Conservation (phyloP, 2,113 vertebrate genomes). For the Alethe diademata region DNA sequence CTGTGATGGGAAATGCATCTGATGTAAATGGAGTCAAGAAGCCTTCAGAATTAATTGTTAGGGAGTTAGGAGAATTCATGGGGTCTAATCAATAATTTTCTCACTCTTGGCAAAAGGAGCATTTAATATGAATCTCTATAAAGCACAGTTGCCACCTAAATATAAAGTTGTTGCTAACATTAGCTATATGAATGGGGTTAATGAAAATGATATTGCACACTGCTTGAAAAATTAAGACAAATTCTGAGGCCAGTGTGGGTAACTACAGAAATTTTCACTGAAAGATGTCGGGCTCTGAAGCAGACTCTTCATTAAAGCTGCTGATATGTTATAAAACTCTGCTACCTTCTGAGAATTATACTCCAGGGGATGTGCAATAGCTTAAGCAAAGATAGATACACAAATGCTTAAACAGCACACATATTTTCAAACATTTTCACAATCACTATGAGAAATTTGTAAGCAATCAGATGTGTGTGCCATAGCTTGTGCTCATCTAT, state of each 20-base stretch:
- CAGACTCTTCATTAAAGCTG: not conserved
- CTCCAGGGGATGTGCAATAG: not conserved
- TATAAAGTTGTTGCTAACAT: not conserved
- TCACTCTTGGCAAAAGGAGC: not conserved
- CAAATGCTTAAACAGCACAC: not conserved
- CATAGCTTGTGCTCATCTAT: not conserved
- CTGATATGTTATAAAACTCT: not conserved
- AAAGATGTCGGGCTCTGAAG: not conserved
- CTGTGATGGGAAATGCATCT: not conserved
- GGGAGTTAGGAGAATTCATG: not conserved
- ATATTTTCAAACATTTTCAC: not conserved
- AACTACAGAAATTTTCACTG: not conserved
- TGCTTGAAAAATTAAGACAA: not conserved
- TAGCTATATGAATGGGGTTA: rapidly evolving
- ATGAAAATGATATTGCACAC: not conserved
- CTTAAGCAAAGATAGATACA: not conserved
- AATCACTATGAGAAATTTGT: not conserved
- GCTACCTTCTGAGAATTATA: not conserved
- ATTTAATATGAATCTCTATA: not conserved
- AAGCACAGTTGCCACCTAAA: not conserved
- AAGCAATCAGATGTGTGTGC: not conserved
- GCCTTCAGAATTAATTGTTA: not conserved
- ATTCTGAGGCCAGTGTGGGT: not conserved
- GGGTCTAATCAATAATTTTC: not conserved
- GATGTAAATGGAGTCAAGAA: not conserved